Evolutionary conservation across 2,797 vertebrate species (phyloP).

Genomic region (Trachops cirrhosus): DNA sequence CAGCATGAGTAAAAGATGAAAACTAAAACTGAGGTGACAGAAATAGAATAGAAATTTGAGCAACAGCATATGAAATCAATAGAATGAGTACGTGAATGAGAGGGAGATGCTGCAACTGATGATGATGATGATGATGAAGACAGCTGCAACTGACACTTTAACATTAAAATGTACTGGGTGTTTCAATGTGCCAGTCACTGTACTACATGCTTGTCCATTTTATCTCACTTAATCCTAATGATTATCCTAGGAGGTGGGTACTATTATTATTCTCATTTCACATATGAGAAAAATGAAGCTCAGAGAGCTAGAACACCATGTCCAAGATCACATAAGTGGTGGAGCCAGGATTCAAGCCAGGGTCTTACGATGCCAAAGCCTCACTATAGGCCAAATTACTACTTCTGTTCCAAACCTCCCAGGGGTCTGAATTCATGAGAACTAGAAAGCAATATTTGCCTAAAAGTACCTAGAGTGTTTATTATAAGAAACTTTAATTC

Average conservation of each 20-base stretch:
- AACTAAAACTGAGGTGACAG: not conserved
- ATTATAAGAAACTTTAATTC: not conserved
- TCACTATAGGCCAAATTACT: not conserved
- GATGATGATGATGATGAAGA: not conserved
- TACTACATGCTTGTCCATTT: not conserved
- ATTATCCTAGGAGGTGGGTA: not conserved
- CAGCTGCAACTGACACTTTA: not conserved
- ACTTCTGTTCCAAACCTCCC: not conserved
- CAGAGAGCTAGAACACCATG: not conserved
- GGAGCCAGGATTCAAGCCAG: not conserved
- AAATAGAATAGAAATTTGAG: not conserved
- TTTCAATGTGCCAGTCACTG: not conserved
- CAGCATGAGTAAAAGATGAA: not conserved
- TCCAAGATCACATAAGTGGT: not conserved
- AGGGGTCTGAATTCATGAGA: not conserved
- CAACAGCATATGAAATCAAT: not conserved
- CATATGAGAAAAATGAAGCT: not conserved
- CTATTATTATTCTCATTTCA: not conserved
- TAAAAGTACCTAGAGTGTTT: not conserved
- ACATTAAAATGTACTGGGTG: not conserved
- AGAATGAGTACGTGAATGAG: not conserved
- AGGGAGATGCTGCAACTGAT: not conserved
- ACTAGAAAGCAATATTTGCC: not conserved
- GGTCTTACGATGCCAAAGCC: not conserved
- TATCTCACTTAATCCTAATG: not conserved